Conservation (phyloP, 2,888 invertebrate genomes). For the Strigamia maritima region DNA sequence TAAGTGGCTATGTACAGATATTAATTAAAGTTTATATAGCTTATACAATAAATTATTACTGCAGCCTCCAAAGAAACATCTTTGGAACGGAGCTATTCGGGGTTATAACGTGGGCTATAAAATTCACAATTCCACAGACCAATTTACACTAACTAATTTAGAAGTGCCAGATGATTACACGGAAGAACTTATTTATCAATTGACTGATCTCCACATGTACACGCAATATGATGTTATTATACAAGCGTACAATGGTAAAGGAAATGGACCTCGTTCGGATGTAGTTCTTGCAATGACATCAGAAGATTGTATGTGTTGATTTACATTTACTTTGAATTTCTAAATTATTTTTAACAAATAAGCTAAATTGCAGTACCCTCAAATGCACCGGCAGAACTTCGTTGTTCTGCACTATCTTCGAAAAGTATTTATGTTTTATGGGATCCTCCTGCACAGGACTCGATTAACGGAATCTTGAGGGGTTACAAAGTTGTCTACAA, state of each 20-base stretch:
- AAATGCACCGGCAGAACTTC: neutral
- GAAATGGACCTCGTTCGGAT: constrained; percentile 11
- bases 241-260: constrained; percentile 7
- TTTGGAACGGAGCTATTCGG: constrained; percentile 14
- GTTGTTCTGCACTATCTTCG: neutral
- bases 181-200: constrained; percentile 29
- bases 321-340: neutral
- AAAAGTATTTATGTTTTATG: neutral
- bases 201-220: neutral
- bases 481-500: constrained; percentile 3
- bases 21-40: too few species aligned
- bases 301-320: neutral
- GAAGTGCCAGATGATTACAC: constrained; percentile 29
- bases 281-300: neutral
- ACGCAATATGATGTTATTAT: constrained; percentile 22
- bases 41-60: neutral
- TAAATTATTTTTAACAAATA: too few species aligned
- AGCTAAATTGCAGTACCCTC: neutral
- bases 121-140: constrained; percentile 26
- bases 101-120: constrained; percentile 13
- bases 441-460: neutral
- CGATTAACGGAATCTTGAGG: neutral
- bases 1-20: too few species aligned
- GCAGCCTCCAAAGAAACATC: neutral
- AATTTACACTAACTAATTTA: constrained; percentile 38